phyloP scores from a whole-genome alignment of 2,888 invertebrate species.

The Thera obeliscata region DNA sequence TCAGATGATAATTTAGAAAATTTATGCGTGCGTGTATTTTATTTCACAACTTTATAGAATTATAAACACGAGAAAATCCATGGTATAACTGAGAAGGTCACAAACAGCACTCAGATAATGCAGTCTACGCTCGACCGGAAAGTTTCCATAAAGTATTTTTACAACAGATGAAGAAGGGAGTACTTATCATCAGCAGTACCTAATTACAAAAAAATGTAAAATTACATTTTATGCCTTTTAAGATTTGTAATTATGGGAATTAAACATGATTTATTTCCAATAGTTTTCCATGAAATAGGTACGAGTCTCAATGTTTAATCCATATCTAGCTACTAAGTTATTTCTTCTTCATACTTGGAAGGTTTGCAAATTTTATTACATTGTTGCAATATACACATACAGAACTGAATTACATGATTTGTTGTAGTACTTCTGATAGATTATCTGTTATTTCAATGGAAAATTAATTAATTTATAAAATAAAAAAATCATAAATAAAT shows the following conservation, averaged over 20 bases:
- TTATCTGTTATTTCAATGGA: too few relatives aligned
- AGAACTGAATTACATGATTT: too few relatives aligned
- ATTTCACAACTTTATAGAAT: background rate
- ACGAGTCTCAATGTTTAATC: slow-evolving; percentile 9
- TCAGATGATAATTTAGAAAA: background rate
- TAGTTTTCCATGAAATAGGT: slow-evolving; percentile 20
- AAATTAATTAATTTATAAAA: too few relatives aligned
- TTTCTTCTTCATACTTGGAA: slow-evolving; percentile 17
- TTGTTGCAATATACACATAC: slow-evolving; percentile 1
- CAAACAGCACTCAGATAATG: background rate
- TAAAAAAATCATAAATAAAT: too few relatives aligned
- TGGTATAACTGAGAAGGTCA: background rate
- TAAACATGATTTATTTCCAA: slow-evolving; percentile 20
- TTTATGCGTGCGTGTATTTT: background rate
- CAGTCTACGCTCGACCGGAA: slow-evolving; percentile 1
- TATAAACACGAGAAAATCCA: too few relatives aligned
- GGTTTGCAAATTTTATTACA: slow-evolving; percentile 11
- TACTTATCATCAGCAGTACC: background rate
- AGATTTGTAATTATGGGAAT: slow-evolving; percentile 23
- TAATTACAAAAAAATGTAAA: slow-evolving; percentile 27
- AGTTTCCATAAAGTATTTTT: slow-evolving; percentile 9
- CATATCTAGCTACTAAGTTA: slow-evolving; percentile 10
- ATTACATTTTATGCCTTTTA: slow-evolving; percentile 19
- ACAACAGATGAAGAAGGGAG: too few relatives aligned
- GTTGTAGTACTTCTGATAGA: too few relatives aligned